These are phyloP conservation scores for Anas acuta DNA, from an alignment of 2,797 vertebrate species.

Conservation along the genomic window DNA sequence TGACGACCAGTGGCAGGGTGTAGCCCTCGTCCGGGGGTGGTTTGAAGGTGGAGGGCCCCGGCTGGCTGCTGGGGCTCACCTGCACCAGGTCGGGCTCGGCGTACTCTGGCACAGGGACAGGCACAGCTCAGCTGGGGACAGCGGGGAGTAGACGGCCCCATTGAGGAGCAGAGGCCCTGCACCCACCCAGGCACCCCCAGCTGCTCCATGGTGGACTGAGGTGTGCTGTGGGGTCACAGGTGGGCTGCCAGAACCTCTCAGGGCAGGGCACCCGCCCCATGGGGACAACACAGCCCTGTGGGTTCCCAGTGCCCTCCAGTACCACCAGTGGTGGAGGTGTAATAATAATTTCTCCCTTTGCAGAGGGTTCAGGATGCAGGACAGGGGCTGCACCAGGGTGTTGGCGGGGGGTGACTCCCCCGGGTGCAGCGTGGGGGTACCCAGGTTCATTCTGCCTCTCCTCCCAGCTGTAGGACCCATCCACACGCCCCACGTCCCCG, in stretches of 20 bases:
- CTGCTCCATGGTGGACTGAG: too few species aligned
- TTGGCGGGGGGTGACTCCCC: neutral
- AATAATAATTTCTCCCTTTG: neutral
- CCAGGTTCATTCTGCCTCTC: rapidly evolving
- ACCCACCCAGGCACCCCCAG: neutral
- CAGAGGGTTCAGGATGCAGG: neutral
- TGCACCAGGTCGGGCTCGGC: slow-evolving; percentile 80
- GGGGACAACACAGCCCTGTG: rapidly evolving
- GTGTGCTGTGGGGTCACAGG: too few species aligned
- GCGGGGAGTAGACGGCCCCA: neutral
- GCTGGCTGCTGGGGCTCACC: slow-evolving; percentile 65
- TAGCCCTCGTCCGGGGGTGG: slow-evolving; percentile 81
- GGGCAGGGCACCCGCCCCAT: neutral
- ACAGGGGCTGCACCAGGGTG: rapidly evolving
- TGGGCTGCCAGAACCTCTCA: neutral
- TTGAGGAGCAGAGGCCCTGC: rapidly evolving
- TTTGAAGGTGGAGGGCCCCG: slow-evolving; percentile 83
- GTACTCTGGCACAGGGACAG: slow-evolving; percentile 76
- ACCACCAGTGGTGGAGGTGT: too few species aligned
- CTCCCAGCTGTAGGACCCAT: neutral
- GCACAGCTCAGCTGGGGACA: neutral
- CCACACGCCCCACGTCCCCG: rapidly evolving
- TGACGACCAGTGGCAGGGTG: slow-evolving; percentile 81
- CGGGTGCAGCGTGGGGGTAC: neutral
- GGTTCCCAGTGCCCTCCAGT: neutral